A percentile compares a stretch with the other conserved stretches of the same genome.
Conservation (phyloP, 2,113 vertebrate species). For the Hippocampus abdominalis region DNA sequence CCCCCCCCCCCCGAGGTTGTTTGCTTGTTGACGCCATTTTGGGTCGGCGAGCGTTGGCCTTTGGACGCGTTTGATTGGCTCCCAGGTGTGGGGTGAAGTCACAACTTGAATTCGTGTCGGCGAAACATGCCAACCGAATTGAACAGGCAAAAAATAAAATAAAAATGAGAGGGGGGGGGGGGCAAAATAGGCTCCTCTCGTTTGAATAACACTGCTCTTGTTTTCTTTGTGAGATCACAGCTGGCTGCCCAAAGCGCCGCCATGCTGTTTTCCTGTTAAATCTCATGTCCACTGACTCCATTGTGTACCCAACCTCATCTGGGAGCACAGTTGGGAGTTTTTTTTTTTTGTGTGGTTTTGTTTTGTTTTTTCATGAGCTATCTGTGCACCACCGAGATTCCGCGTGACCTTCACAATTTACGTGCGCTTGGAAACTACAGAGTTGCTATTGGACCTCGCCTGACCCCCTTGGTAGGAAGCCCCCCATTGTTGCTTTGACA, state of each 20-base stretch:
- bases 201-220: conserved; percentile 46
- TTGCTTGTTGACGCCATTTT: conserved; percentile 40
- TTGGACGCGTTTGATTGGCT: background rate
- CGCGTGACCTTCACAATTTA: conserved; percentile 51
- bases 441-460: conserved; percentile 17
- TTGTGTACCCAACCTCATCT: conserved; percentile 48
- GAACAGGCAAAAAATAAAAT: conserved; percentile 36
- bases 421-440: conserved; percentile 17
- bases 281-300: conserved; percentile 35
- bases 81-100: conserved; percentile 42
- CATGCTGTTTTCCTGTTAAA: conserved; percentile 53
- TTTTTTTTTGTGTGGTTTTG: background rate
- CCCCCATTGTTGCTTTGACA: conserved; percentile 67
- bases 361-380: conserved; percentile 11
- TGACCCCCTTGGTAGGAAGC: conserved; percentile 58
- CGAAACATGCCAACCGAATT: conserved; percentile 29
- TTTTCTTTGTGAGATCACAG: conserved; percentile 49
- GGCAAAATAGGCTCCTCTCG: conserved; percentile 12
- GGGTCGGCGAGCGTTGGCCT: background rate
- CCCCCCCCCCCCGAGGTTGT: conserved; percentile 6
- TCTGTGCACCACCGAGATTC: conserved; percentile 11
- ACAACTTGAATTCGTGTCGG: conserved; percentile 54
- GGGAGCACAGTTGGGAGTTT: conserved; percentile 42
- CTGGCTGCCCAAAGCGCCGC: conserved; percentile 30
- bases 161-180: background rate